Base-by-base conservation (phyloP, 2,113 vertebrate species). In the Mugil cephalus region DNA sequence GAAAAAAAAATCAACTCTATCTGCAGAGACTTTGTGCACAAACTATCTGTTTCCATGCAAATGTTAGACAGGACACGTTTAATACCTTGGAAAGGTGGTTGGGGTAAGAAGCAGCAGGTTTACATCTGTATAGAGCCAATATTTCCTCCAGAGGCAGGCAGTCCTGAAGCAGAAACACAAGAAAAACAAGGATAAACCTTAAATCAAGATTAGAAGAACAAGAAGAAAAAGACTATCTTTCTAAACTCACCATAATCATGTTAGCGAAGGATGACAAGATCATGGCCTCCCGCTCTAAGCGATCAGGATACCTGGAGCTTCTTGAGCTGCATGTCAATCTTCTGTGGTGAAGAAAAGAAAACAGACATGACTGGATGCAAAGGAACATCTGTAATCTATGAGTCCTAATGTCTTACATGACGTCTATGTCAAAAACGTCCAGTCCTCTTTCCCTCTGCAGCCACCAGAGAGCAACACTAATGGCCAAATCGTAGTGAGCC, bases 181-280 rank as follows among this genome's bases (percentile, higher is more conserved):
- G 1, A 48, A 4, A 36, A 17, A 50, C 60, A 65, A 6, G 10
- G 8, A n/a, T 40, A n/a, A n/a, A 30, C 24, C 24, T 30, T 30
- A 3, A 30, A 30, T 30, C 24, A 30, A 30, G 24, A 3, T 30
- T 30, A 30, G 24, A 30, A 30, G 24, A 30, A 30, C 3, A 30
- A 3, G 24, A 30, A 3, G 24, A 30, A 3, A 5, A 30, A 30
- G 24, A 30, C 24, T 5, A 2, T 30, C 3, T 30, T 3, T 5
- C 24, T 30, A 30, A 30, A 30, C 87, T 93, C 89, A 96, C 96
- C 94, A 97, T 92, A 82, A 97, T 82, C 38, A 95, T 91, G 47
- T 94, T 95, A 63, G 95, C 95, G 42, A 96, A 97, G 36, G 93
- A 95, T 9, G 96, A 97, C 77, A 98, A 90, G 88, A 96, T 96